phyloP scores from a whole-genome alignment of 2,797 vertebrate genomes.

The Diceros bicornis region DNA sequence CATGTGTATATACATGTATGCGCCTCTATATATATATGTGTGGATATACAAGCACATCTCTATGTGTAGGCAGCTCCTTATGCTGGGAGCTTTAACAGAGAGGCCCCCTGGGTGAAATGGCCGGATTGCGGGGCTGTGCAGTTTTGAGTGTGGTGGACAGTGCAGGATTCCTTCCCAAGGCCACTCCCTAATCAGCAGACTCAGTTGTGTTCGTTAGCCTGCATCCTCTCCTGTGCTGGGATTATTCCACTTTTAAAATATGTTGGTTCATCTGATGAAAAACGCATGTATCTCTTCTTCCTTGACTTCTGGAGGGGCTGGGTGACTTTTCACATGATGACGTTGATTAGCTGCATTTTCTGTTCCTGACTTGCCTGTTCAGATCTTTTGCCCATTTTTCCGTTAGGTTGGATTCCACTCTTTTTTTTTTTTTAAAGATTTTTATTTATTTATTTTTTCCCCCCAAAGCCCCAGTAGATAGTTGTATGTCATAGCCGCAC shows the following conservation, averaged over 20 bases:
- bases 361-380: not conserved
- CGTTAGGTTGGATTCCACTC: not conserved
- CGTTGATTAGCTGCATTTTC: rapidly evolving
- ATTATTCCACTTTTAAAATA: not conserved
- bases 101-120: too few relatives aligned
- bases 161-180: not conserved
- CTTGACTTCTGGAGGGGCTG: not conserved
- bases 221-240: rapidly evolving
- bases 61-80: rapidly evolving
- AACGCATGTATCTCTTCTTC: rapidly evolving
- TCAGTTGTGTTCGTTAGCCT: not conserved
- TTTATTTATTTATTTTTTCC: too few relatives aligned
- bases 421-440: too few relatives aligned
- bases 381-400: too few relatives aligned
- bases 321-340: rapidly evolving
- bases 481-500: too few relatives aligned
- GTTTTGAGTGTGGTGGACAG: rapidly evolving
- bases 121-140: too few relatives aligned
- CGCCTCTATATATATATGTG: too few relatives aligned
- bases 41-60: too few relatives aligned
- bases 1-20: too few relatives aligned
- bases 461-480: too few relatives aligned
- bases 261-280: too few relatives aligned
- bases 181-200: not conserved
- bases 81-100: too few relatives aligned